A percentile compares a stretch with the other conserved stretches of the same genome.
Conservation (phyloP, 92 coral and sea anemone genomes). For the Bergia puertoricense region DNA sequence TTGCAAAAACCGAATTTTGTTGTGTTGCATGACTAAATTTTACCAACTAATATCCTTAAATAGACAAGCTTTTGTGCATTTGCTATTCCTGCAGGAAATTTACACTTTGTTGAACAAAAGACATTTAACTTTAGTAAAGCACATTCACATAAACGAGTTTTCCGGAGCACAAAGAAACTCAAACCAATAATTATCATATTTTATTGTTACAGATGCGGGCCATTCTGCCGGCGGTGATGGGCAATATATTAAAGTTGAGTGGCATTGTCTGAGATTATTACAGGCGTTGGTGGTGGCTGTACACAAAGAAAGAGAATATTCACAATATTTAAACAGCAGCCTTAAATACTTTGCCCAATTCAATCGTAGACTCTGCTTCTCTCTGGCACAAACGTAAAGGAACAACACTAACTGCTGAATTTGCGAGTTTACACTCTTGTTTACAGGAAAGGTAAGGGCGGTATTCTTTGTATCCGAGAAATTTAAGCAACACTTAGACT, state of each 20-base stretch:
- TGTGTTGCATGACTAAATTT: not conserved
- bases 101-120: not conserved
- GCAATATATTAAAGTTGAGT: not conserved
- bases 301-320: not conserved
- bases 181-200: not conserved
- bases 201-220: not conserved
- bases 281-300: not conserved
- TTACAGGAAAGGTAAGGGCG: not conserved
- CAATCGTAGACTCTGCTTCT: not conserved
- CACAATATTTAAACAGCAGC: not conserved
- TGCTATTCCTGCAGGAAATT: not conserved
- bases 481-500: not conserved
- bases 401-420: not conserved
- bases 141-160: not conserved
- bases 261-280: not conserved
- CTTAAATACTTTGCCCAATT: not conserved
- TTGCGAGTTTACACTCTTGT: not conserved
- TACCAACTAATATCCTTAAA: not conserved
- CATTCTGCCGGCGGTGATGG: not conserved
- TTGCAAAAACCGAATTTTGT: too few species aligned
- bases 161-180: not conserved
- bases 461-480: not conserved
- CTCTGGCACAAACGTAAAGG: too few species aligned
- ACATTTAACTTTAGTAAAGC: not conserved
- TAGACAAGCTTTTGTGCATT: not conserved